Evolutionary conservation across 2,113 vertebrate species (phyloP).

Genomic region (Galeopterus variegatus): DNA sequence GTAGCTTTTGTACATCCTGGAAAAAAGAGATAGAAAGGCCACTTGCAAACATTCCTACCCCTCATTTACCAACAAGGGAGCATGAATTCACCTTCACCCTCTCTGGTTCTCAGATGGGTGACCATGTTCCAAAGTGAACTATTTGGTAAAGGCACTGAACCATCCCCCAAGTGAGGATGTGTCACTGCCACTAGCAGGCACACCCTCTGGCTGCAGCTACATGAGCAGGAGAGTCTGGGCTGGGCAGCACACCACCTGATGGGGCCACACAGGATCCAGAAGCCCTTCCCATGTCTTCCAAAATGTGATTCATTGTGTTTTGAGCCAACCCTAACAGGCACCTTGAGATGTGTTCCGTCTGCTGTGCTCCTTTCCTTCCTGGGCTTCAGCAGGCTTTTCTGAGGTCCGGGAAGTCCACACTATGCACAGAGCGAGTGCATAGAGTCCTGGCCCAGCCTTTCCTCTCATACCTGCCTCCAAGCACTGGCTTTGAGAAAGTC

Average conservation of each 20-base stretch:
- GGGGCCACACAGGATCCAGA: conserved; percentile 1
- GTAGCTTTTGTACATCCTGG: too few relatives aligned
- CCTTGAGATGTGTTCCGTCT: conserved; percentile 79
- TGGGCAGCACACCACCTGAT: conserved; percentile 57
- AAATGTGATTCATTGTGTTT: conserved; percentile 72
- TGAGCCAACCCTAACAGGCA: conserved; percentile 76
- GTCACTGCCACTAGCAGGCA: conserved; percentile 69
- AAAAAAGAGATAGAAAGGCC: too few relatives aligned
- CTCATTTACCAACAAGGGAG: too few relatives aligned
- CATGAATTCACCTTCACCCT: background rate
- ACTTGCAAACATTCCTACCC: too few relatives aligned
- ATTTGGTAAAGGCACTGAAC: conserved; percentile 93
- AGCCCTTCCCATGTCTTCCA: conserved; percentile 45
- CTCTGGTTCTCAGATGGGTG: conserved; percentile 95
- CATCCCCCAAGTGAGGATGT: conserved; percentile 83
- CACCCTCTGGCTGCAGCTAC: conserved; percentile 69
- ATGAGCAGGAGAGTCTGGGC: conserved; percentile 66
- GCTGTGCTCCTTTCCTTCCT: conserved; percentile 69
- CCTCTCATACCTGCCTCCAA: conserved; percentile 61
- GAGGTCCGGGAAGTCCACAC: conserved; percentile 69
- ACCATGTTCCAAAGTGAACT: conserved; percentile 96
- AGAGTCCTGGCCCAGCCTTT: conserved; percentile 69
- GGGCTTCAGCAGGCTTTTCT: conserved; percentile 43
- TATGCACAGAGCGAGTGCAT: conserved; percentile 81
- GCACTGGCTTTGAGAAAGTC: conserved; percentile 57